Evolutionary conservation across 1,140 invertebrate species (phyloP), one percentile per base, ranked within the genome.

Genomic region (Gonioctena quinquepunctata): DNA sequence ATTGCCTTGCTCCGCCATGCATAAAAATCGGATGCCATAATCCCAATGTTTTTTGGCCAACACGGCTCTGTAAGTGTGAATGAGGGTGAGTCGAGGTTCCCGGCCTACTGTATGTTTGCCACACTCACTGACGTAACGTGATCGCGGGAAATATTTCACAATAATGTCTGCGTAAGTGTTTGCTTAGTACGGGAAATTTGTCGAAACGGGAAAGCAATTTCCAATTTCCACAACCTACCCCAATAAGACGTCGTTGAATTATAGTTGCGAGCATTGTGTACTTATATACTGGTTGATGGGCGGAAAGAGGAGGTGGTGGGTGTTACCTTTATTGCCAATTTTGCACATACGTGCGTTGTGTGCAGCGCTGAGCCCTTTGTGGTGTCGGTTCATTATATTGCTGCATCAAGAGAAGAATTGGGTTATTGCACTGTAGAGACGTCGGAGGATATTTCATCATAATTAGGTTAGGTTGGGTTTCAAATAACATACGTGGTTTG

Each of bases 161-260:
- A 71, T 71, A 66, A 71, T 42, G 69, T 62, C 57, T 66, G 66
- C 57, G 64, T 71, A 71, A 71, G 69, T 71, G 69, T 71, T 71
- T 71, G 69, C 48, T 71, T 64, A 61, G 69, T 66, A 60, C 64
- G 69, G 69, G 61, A 66, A 71, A 71, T 71, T 71, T 71, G 69
- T 66, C 64, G 52, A 25, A 42, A 25, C 25, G 63, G 63, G 50
- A 63, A 57, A 52, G 52, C 26, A 60, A 48, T 63, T 49, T 60
- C 26, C 26, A 60, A 48, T 63, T 49, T 60, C 26, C 26, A 61
- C 56, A 64, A 50, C 69, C 69, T 71, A 71, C 64, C 69, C 69
- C 69, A 71, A 71, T 60, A 42, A 42, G 33, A 42, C 33, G 33
- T 42, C 2, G 33, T 42, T 42, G 33, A 42, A 42, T 42, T 42